phyloP scores from a whole-genome alignment of 2,888 invertebrate genomes.

The Caenorhabditis sulstoni region DNA sequence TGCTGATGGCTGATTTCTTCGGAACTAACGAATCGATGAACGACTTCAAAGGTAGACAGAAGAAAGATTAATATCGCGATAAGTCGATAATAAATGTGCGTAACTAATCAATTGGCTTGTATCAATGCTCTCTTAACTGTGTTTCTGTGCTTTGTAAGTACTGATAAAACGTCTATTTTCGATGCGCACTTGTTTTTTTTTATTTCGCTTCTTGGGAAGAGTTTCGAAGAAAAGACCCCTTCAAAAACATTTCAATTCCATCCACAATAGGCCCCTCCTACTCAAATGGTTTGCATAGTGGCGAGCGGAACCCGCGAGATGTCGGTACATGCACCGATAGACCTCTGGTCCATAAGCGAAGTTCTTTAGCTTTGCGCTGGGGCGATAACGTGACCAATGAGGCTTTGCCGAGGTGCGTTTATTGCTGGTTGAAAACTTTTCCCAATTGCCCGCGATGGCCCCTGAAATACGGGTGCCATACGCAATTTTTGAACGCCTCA shows the following conservation, averaged over 20 bases:
- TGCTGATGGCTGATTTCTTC: slow-evolving; percentile 69
- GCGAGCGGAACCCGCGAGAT: too few relatives aligned
- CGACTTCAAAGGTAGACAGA: slow-evolving; percentile 70
- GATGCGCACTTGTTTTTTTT: not conserved
- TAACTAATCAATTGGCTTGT: not conserved
- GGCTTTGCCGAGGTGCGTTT: slow-evolving; percentile 80
- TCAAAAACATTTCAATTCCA: too few relatives aligned
- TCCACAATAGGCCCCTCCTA: not conserved
- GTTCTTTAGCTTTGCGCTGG: slow-evolving; percentile 75
- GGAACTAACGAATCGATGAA: slow-evolving; percentile 78
- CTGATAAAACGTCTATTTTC: not conserved
- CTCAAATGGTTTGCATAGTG: too few relatives aligned
- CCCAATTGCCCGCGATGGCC: slow-evolving; percentile 78
- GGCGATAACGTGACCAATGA: slow-evolving; percentile 80
- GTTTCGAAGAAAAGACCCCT: too few relatives aligned
- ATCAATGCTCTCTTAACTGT: not conserved
- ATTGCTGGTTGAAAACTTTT: slow-evolving; percentile 81
- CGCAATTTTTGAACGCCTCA: slow-evolving; percentile 76
- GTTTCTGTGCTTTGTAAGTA: not conserved
- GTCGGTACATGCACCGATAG: not conserved
- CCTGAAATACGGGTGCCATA: slow-evolving; percentile 74
- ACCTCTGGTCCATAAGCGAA: not conserved
- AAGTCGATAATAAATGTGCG: too few relatives aligned
- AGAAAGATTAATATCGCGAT: slow-evolving; percentile 8
- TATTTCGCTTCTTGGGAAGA: not conserved